Conservation (phyloP, 2,113 vertebrate genomes). For the Anolis carolinensis region DNA sequence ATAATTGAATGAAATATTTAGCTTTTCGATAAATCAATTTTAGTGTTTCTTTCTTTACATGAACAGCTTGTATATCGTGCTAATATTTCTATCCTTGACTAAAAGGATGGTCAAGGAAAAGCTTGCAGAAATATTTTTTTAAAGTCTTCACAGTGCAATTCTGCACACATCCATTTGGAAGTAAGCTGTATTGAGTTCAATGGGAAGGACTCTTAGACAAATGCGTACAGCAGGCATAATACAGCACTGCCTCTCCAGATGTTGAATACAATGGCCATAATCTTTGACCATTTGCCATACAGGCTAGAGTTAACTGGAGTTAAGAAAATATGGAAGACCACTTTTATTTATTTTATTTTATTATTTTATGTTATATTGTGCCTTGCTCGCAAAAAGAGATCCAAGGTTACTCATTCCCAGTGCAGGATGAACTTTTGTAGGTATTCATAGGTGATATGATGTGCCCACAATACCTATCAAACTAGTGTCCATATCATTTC, state of each 20-base stretch:
- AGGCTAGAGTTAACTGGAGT: neutral
- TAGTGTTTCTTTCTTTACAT: neutral
- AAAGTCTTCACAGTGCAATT: neutral
- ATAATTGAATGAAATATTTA: constrained; percentile 37
- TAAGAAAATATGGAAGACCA: too few relatives aligned
- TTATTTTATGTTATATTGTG: too few relatives aligned
- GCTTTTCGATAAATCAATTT: constrained; percentile 19
- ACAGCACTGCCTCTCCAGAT: neutral
- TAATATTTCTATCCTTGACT: constrained; percentile 3
- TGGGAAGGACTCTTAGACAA: neutral
- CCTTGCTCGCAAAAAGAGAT: too few relatives aligned
- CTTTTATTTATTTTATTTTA: too few relatives aligned
- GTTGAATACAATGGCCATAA: neutral
- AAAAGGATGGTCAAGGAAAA: constrained; percentile 8
- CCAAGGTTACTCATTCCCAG: neutral
- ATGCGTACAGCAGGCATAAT: neutral
- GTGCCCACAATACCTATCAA: neutral
- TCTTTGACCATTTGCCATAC: neutral
- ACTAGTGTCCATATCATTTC: neutral
- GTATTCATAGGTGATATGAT: neutral
- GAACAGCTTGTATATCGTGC: constrained; percentile 14
- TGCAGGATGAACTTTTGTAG: neutral
- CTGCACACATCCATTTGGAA: neutral
- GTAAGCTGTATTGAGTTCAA: neutral
- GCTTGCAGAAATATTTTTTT: constrained; percentile 8